These are phyloP conservation scores for Ooceraea biroi DNA, from an alignment of 1,140 invertebrate species.

Conservation along the genomic window DNA sequence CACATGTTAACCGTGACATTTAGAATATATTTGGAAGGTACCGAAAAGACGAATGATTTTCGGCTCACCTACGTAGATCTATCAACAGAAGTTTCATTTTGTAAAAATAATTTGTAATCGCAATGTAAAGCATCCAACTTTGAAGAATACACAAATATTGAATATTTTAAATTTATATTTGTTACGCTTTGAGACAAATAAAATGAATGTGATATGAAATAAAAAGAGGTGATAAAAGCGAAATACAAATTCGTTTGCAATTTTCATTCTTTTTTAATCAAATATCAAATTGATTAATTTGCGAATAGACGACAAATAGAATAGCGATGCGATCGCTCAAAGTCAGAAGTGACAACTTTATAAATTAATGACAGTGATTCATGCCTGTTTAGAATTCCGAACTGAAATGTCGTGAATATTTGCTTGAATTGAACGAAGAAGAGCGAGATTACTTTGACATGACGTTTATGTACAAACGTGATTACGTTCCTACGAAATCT, in stretches of 20 bases:
- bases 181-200: too few relatives aligned
- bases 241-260: too few relatives aligned
- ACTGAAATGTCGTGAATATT: slow-evolving; percentile 3
- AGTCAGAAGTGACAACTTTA: background rate
- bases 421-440: background rate
- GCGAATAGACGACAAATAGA: background rate
- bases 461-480: slow-evolving; percentile 14
- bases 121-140: too few relatives aligned
- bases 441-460: background rate
- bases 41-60: too few relatives aligned
- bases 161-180: too few relatives aligned
- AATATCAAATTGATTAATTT: background rate
- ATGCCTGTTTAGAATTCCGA: slow-evolving; percentile 2
- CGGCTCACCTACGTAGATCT: too few relatives aligned
- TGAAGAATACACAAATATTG: too few relatives aligned
- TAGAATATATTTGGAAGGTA: background rate
- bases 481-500: slow-evolving; percentile 11
- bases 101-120: too few relatives aligned
- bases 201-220: too few relatives aligned
- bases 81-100: too few relatives aligned
- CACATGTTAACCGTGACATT: slow-evolving; percentile 14
- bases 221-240: too few relatives aligned
- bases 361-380: background rate
- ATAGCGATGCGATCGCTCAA: slow-evolving; percentile 6
- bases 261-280: too few relatives aligned